Base-by-base conservation (phyloP, 2,113 vertebrate species). In the Oncorhynchus gorbuscha region DNA sequence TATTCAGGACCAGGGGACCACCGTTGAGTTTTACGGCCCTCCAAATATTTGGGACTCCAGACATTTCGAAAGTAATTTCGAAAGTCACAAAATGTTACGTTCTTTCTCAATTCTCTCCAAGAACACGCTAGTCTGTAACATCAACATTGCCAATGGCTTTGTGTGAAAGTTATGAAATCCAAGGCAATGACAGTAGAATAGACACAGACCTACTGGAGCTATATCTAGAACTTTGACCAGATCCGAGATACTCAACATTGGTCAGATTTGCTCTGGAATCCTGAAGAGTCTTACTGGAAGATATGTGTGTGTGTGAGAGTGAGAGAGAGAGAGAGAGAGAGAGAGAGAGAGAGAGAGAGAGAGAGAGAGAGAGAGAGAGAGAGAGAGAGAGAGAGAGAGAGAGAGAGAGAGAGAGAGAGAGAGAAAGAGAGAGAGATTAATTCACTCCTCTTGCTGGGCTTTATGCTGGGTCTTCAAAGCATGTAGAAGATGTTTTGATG, bases 11-110 rank as follows among this genome's bases (percentile, higher is more conserved):
- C 76, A 61, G 72, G 48, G 75, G 75, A 79, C 87, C 88, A 89
- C 90, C 87, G 74, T 65, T 3, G 82, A 84, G 86, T 69, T 77
- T 89, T 82, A 87, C 13, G 49, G 80, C 73, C 71, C 48, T 51
- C 67, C 51, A 62, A 62, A 58, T 62, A 71, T 67, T 79, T 58
- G 2, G 24, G 78, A 73, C 62, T 80, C 71, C 79, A 89, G 80
- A 89, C 76, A 26, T 79, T 80, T 81, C 35, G 74, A 84, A 79
- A 72, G 28, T 16, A 73, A 48, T 39, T 7, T 39, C 35, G 7
- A 39, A 39, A 9, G 39, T 45, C 39, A 45, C 39, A 45, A 45
- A 45, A 45, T 45, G 39, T 45, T 45, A 11, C 39, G 9, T 12
- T 45, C 0, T 11, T 45, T 45, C 4, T 49, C 45, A 49, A 32